Conservation (phyloP, 1,140 invertebrate genomes). For the Rhyacophila brunnea region DNA sequence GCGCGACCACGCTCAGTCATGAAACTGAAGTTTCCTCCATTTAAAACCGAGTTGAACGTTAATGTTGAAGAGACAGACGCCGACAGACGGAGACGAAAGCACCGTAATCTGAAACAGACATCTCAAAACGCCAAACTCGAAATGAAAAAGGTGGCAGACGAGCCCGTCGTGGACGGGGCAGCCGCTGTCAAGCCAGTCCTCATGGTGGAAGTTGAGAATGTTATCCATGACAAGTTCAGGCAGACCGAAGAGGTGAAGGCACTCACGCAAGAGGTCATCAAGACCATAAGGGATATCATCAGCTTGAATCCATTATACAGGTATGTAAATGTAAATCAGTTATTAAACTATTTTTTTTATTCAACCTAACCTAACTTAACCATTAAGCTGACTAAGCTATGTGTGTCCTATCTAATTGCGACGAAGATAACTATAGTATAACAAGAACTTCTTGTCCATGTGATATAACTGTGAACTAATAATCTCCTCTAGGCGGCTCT, state of each 20-base stretch:
- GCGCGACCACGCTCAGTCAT: constrained; percentile 34
- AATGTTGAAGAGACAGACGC: constrained; percentile 58
- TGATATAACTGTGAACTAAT: no score
- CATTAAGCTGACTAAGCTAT: no score
- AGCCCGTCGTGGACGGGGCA: constrained; percentile 18
- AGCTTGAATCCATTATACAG: constrained; percentile 91
- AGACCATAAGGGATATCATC: constrained; percentile 96
- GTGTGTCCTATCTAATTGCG: no score
- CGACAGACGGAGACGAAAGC: constrained; percentile 54
- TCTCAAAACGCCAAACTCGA: constrained; percentile 36
- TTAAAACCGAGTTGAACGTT: constrained; percentile 68
- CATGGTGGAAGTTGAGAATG: constrained; percentile 95
- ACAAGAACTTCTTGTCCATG: no score
- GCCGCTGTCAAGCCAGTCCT: constrained; percentile 60
- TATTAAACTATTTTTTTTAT: no score
- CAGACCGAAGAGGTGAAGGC: constrained; percentile 96
- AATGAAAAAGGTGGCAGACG: constrained; percentile 26
- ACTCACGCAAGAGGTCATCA: constrained; percentile 94
- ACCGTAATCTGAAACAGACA: constrained; percentile 43
- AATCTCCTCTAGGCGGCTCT: no score
- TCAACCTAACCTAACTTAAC: no score
- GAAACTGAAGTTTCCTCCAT: constrained; percentile 60
- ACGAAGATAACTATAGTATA: no score
- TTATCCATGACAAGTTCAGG: constrained; percentile 85
- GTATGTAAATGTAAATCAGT: constrained; percentile 35